Conservation (phyloP, 2,113 vertebrate species). For the Tragelaphus scriptus region DNA sequence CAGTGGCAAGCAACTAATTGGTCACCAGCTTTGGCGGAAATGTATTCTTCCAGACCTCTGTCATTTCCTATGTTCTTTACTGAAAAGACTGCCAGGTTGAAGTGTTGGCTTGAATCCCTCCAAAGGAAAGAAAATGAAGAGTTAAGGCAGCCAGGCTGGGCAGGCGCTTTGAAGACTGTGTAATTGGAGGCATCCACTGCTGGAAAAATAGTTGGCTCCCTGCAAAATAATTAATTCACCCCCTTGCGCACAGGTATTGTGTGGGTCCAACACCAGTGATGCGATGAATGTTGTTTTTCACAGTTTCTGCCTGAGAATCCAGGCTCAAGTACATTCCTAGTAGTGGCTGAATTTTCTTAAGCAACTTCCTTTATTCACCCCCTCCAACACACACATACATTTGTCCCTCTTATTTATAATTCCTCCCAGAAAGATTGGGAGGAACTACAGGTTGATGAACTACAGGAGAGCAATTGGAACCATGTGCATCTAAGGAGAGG, state of each 20-base stretch:
- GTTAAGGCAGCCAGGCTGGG: background rate
- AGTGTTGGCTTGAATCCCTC: background rate
- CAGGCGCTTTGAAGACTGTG: background rate
- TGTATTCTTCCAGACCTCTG: slow-evolving; percentile 50
- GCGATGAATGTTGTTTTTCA: background rate
- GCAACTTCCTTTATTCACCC: no score
- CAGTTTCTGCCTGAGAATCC: background rate
- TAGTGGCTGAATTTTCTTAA: background rate
- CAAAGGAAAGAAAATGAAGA: background rate
- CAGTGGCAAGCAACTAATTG: slow-evolving; percentile 41
- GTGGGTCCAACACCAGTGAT: background rate
- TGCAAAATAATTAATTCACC: background rate
- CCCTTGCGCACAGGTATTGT: background rate
- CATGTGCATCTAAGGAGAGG: background rate
- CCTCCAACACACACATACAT: background rate
- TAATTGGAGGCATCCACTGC: background rate
- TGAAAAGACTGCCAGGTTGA: background rate
- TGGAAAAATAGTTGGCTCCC: background rate
- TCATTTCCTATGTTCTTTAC: slow-evolving; percentile 54
- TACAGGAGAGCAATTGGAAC: background rate
- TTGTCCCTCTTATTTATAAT: background rate
- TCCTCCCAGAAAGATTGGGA: background rate
- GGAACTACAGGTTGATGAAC: background rate
- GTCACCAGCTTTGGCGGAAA: background rate
- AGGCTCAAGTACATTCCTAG: background rate